Evolutionary conservation across 2,113 vertebrate species (phyloP), one percentile per base, ranked within the genome.

Genomic region (Redunca redunca): DNA sequence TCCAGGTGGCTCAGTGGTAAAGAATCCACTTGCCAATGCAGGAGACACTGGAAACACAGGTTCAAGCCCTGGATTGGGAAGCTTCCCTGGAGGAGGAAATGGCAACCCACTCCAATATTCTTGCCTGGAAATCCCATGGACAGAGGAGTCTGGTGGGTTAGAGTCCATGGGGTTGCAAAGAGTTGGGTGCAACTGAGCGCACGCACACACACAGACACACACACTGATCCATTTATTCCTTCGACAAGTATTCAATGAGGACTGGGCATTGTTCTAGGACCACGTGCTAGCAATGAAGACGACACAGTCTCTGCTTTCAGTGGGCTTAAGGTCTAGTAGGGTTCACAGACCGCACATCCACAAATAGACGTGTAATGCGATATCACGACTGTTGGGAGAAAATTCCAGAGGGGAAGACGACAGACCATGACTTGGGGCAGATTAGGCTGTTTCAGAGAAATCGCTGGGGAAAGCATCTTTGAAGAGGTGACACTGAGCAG

Each of bases 231-330:
- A 86, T 94, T 94, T 33, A 21, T 53, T 40, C 84, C 91, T 62
- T 84, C 40, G 43, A 19, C 48, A 60, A 3, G 13, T 87, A 71
- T 40, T 90, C 88, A 30, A 8, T n/a, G 33, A 96, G 36, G 58
- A 40, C 30, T 3, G 28, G 53, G 62, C 43, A 55, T 36, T 97
- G 30, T 94, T 98, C 78, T 94, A 84, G 81, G 30, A 95, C 90
- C 93, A 0, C 62, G 46, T 50, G 26, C 60, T 67, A 46, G 12
- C 55, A 83, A 23, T 23, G 26, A 60, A 30, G 26, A 5, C 28
- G 46, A 46, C n/a, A 48, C 62, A 11, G n/a, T 64, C 26, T 12
- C 26, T 52, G 3, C 40, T 48, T 85, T 71, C 43, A 25, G 4
- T 55, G 33, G 3, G 10, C 26, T 86, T 71, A 7, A 26, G 0